Evolutionary conservation across 2,113 vertebrate genomes (phyloP).

Genomic region (Dasyornis broadbenti): DNA sequence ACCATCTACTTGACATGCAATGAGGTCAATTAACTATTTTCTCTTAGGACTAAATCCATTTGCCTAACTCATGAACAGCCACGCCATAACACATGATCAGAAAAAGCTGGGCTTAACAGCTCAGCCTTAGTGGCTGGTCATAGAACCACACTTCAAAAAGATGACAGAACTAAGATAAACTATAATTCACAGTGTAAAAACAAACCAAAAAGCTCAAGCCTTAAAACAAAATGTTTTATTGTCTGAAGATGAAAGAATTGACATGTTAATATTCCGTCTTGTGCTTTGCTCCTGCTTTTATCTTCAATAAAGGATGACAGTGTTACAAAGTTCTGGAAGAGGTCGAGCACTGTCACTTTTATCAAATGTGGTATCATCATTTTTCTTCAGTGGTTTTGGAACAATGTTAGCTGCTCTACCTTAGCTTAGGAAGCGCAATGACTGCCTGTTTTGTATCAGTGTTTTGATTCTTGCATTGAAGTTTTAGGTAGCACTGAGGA

Average conservation of each 20-base stretch:
- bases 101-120: background rate
- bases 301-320: slow-evolving; percentile 27
- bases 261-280: slow-evolving; percentile 2
- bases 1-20: background rate
- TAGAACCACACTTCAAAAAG: background rate
- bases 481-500: background rate
- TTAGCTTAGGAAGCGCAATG: background rate
- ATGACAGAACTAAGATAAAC: background rate
- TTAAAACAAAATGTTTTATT: background rate
- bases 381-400: background rate
- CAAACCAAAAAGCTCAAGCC: background rate
- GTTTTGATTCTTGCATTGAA: background rate
- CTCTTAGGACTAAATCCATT: background rate
- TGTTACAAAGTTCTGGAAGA: slow-evolving; percentile 30
- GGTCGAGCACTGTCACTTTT: slow-evolving; percentile 17
- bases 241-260: background rate
- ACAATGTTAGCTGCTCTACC: background rate
- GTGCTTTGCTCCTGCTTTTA: background rate
- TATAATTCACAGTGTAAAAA: background rate
- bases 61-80: background rate
- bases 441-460: background rate
- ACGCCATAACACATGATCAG: background rate
- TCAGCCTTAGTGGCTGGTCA: background rate
- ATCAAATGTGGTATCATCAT: slow-evolving; percentile 11
- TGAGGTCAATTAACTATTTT: background rate